Conservation (phyloP, 2,888 invertebrate species). For the Drosophila prolongata region DNA sequence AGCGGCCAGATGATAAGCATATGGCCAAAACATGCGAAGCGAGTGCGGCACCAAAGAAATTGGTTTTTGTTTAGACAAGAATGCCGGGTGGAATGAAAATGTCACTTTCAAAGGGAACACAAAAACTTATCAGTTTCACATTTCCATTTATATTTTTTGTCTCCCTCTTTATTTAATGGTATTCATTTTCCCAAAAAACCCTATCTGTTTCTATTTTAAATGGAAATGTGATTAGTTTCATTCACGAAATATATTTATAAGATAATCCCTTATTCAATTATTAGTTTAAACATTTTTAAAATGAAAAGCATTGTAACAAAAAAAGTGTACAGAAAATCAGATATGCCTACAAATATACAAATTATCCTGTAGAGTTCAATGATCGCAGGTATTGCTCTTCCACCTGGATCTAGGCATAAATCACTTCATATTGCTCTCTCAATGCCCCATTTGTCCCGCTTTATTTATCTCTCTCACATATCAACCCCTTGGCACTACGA, state of each 20-base stretch:
- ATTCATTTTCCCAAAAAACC: not conserved
- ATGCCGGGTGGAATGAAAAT: slow-evolving; percentile 18
- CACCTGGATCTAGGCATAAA: slow-evolving; percentile 29
- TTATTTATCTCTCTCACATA: slow-evolving; percentile 32
- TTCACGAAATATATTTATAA: too few species aligned
- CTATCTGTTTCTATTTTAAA: too few species aligned
- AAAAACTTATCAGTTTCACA: not conserved
- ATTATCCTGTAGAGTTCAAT: slow-evolving; percentile 10
- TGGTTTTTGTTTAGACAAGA: slow-evolving; percentile 12
- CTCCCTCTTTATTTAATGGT: not conserved
- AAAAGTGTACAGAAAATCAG: too few species aligned
- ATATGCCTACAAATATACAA: too few species aligned
- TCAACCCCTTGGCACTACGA: slow-evolving; percentile 33
- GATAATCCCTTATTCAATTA: too few species aligned
- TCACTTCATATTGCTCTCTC: slow-evolving; percentile 11
- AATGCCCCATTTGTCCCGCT: slow-evolving; percentile 15
- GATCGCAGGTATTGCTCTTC: slow-evolving; percentile 17
- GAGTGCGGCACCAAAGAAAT: slow-evolving; percentile 37
- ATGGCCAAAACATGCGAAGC: slow-evolving; percentile 31
- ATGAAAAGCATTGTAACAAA: too few species aligned
- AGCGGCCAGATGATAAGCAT: slow-evolving; percentile 50
- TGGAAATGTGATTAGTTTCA: too few species aligned
- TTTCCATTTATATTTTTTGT: not conserved
- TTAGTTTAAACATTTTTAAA: too few species aligned
- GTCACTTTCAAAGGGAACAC: not conserved